A percentile compares a stretch with the other conserved stretches of the same genome.
phyloP scores from a whole-genome alignment of 2,113 vertebrate species.

The Meleagris gallopavo region DNA sequence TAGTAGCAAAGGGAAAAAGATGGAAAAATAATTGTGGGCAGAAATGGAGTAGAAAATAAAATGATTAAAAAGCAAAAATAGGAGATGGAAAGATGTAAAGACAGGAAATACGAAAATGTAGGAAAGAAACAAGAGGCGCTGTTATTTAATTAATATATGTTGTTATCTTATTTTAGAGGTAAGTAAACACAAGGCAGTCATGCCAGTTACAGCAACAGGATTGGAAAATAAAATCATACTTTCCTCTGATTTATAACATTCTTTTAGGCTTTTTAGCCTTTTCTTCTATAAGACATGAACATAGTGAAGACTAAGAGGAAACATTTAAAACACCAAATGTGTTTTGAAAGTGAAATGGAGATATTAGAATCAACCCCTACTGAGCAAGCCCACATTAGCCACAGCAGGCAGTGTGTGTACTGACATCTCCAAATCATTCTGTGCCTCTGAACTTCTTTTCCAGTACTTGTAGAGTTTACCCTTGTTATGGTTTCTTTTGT shows the following conservation, averaged over 20 bases:
- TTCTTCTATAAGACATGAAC: background rate
- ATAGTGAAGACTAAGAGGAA: background rate
- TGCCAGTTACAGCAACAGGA: background rate
- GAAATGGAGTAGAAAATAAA: slow-evolving; percentile 19
- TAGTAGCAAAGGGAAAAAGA: background rate
- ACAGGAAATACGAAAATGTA: background rate
- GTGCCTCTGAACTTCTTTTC: background rate
- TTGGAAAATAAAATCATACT: background rate
- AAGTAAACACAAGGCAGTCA: background rate
- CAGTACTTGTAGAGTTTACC: background rate
- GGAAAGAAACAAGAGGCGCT: background rate
- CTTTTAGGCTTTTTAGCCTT: background rate
- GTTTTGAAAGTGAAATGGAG: background rate
- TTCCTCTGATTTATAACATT: background rate
- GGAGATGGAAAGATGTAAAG: background rate
- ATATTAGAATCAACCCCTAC: background rate
- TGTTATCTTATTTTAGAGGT: background rate
- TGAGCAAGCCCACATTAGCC: background rate
- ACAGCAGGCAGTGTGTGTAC: background rate
- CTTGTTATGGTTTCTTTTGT: background rate
- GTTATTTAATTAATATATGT: background rate
- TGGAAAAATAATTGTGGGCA: background rate
- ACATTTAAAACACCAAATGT: background rate
- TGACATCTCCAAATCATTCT: background rate
- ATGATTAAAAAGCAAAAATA: background rate